These are phyloP conservation scores for Nephotettix cincticeps DNA, from an alignment of 1,140 invertebrate species.

Conservation along the genomic window DNA sequence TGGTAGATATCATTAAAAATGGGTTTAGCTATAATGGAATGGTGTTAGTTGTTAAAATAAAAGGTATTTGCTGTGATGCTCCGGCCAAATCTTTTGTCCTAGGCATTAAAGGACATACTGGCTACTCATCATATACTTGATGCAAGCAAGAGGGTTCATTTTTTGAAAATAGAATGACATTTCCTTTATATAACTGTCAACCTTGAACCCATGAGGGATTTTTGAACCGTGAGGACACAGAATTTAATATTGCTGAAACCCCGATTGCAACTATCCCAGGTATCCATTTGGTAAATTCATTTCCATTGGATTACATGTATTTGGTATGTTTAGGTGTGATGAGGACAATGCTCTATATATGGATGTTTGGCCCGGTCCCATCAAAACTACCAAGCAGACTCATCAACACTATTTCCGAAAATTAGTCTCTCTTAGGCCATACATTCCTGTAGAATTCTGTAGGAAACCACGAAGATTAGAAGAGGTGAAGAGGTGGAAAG, in stretches of 20 bases:
- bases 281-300: conserved; percentile 42
- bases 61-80: conserved; percentile 38
- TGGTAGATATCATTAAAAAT: conserved; percentile 25
- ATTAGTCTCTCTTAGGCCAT: conserved; percentile 28
- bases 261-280: conserved; percentile 37
- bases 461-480: conserved; percentile 39
- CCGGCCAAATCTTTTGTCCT: conserved; percentile 40
- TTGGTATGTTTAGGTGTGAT: conserved; percentile 48
- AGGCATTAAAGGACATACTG: conserved; percentile 38
- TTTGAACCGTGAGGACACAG: conserved; percentile 37
- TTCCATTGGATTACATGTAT: conserved; percentile 37
- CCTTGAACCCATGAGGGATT: conserved; percentile 40
- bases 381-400: neutral
- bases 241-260: conserved; percentile 42
- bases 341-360: conserved; percentile 43
- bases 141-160: conserved; percentile 39
- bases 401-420: conserved; percentile 22
- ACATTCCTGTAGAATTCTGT: conserved; percentile 39
- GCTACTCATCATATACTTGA: conserved; percentile 37
- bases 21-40: conserved; percentile 27
- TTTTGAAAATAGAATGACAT: conserved; percentile 36
- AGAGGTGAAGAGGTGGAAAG: conserved; percentile 42
- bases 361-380: conserved; percentile 35
- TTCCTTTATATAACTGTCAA: conserved; percentile 31
- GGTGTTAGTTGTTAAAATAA: conserved; percentile 31